These are phyloP conservation scores for Chloromyia formosa DNA, from an alignment of 2,888 invertebrate species.

Conservation along the genomic window DNA sequence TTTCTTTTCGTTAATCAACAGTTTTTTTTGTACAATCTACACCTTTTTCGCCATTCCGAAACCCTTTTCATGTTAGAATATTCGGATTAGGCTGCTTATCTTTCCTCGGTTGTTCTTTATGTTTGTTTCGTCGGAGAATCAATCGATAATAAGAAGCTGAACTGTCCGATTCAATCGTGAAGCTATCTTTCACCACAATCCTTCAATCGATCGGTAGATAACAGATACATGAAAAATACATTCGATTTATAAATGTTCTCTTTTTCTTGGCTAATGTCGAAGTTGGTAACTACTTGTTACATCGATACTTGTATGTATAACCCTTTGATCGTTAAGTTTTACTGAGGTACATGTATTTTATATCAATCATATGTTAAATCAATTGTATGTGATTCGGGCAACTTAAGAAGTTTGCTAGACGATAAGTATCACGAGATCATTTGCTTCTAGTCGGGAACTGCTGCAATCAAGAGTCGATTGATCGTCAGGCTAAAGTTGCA, in stretches of 20 bases:
- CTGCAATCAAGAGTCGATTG: slow-evolving; percentile 3
- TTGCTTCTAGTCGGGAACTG: neutral
- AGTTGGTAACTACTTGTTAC: slow-evolving; percentile 33
- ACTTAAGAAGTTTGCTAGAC: neutral
- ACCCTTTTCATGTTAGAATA: slow-evolving; percentile 25
- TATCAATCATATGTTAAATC: slow-evolving; percentile 3
- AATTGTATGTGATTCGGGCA: neutral
- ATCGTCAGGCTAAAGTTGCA: neutral
- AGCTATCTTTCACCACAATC: slow-evolving; percentile 33
- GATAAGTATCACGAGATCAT: neutral
- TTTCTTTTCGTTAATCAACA: no score
- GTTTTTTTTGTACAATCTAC: no score
- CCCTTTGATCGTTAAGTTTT: slow-evolving; percentile 8
- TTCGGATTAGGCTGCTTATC: slow-evolving; percentile 30
- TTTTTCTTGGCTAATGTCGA: slow-evolving; percentile 23
- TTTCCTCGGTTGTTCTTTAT: slow-evolving; percentile 25
- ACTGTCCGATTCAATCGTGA: slow-evolving; percentile 11
- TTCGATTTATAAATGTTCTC: slow-evolving; percentile 38
- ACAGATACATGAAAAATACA: slow-evolving; percentile 44
- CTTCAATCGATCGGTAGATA: slow-evolving; percentile 43
- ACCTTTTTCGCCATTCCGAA: no score
- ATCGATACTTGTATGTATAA: slow-evolving; percentile 19
- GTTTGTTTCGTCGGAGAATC: neutral
- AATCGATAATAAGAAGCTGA: slow-evolving; percentile 21
- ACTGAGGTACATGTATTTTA: slow-evolving; percentile 19